Base-by-base conservation (phyloP, 2,113 vertebrate species). In the Strigops habroptila region DNA sequence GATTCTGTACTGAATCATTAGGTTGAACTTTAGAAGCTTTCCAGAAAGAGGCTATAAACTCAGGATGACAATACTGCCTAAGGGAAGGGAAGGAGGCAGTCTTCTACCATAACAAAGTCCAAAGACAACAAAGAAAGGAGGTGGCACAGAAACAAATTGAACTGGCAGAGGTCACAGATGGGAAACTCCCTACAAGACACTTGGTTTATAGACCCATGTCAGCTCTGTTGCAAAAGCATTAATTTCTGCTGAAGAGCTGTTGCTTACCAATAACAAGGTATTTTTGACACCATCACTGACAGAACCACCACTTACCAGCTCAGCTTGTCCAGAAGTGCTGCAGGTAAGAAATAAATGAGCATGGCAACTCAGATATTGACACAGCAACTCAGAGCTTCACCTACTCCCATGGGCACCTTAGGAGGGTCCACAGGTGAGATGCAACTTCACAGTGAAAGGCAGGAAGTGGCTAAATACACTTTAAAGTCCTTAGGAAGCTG, bases 131-230 rank as follows among this genome's bases (percentile, higher is more conserved):
- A 35, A 88, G 65, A 39, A 76, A 24, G 23, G 22, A 52, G 60
- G 68, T 31, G 90, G 85, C 88, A 91, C 37, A 52, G 33, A 65
- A 71, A 43, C 49, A 60, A 31, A 17, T 2, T 6, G 33, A 70
- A 28, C 62, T 27, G 81, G 82, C 79, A 82, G 62, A 85, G 88
- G 63, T 25, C 86, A 88, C 30, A 37, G 41, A 28, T 48, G 43
- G 65, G 81, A 77, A 64, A 64, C 17, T 78, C 71, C 64, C 24
- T 37, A 8, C 1, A 4, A 6, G n/a, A 51, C 44, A 18, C 63
- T 43, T 23, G 9, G 10, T 17, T 44, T 12, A 16, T 0, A 16
- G 37, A 27, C 46, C 12, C 23, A 4, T 0, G 0, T 27, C 3
- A 25, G 24, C 23, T 52, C 52, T n/a, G 37, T 9, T 60, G 22